Evolutionary conservation across 2,113 vertebrate genomes (phyloP).

Genomic region (Perca fluviatilis): DNA sequence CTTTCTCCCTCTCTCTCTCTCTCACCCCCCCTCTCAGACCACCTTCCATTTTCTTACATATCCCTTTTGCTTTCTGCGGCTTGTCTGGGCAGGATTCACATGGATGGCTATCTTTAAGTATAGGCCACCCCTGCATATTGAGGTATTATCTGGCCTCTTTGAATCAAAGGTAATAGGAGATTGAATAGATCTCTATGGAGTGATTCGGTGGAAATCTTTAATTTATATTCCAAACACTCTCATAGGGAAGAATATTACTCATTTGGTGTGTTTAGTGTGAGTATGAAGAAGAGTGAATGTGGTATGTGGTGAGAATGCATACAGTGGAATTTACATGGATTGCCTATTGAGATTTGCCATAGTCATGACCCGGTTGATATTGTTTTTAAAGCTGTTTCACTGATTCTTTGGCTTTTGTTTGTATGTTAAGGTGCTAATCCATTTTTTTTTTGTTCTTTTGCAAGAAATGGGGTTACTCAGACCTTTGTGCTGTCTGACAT

Average conservation of each 20-base stretch:
- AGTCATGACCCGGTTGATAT: background rate
- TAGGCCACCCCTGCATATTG: slow-evolving; percentile 51
- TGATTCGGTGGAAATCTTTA: slow-evolving; percentile 65
- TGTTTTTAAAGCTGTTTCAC: background rate
- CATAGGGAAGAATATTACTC: slow-evolving; percentile 37
- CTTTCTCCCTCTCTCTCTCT: no score
- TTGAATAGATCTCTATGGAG: slow-evolving; percentile 61
- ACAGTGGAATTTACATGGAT: slow-evolving; percentile 21
- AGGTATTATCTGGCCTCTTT: slow-evolving; percentile 61
- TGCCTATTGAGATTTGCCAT: background rate
- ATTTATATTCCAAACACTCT: slow-evolving; percentile 68
- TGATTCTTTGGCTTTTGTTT: background rate
- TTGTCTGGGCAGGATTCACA: slow-evolving; percentile 55
- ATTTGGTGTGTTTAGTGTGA: slow-evolving; percentile 30
- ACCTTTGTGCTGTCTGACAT: background rate
- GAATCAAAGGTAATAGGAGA: slow-evolving; percentile 58
- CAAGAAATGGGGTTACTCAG: background rate
- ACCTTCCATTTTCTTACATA: slow-evolving; percentile 41
- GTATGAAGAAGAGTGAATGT: slow-evolving; percentile 14
- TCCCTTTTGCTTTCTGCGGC: slow-evolving; percentile 37
- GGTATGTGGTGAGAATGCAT: slow-evolving; percentile 5
- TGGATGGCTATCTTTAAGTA: slow-evolving; percentile 63
- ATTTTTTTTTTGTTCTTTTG: background rate
- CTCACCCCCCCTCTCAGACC: background rate
- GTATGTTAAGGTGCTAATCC: background rate